Evolutionary conservation across 2,797 vertebrate species (phyloP), one percentile per base, ranked within the genome.

Genomic region (Melanotaenia nigrans): DNA sequence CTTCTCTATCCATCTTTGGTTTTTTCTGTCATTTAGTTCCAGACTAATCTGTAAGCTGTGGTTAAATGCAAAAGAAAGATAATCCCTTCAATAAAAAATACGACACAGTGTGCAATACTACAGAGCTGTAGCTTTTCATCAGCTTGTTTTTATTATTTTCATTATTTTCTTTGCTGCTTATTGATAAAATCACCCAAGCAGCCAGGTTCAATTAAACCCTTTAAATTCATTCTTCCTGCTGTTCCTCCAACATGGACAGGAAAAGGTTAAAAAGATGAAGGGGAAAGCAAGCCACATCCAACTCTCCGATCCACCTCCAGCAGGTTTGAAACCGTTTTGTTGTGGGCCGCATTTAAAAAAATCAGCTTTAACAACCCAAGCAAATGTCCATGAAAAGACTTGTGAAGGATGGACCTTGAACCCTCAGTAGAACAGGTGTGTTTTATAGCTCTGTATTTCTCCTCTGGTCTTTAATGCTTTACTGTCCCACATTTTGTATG

Each of bases 391-490:
- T 89, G 81, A 85, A 88, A 86, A 80, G 75, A 56, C 68, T 75
- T 78, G 75, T 77, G 78, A 78, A 77, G 62, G 61, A 73, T 75
- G 70, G 78, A 73, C 78, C 80, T 78, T 84, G 81, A 83, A 87
- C 79, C 61, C 79, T 78, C 70, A 73, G 79, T 62, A 73, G 85
- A 91, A 93, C 93, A 94, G 92, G 91, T 93, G 90, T 87, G 77
- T 89, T 91, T 90, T 87, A 89, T 89, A 45, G 83, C 75, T 54
- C 73, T 35, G 65, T 73, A 66, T 87, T 83, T 85, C 68, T 85
- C 57, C 73, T 77, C 71, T 83, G 76, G 66, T 78, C 81, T 72
- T 71, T 71, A 81, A 72, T 60, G 73, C 74, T 77, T 33, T 51
- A 51, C 65, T 64, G 64, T 70, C 56, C 65, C 33, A 59, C 58